phyloP scores from a whole-genome alignment of 2,888 invertebrate genomes.

The Drosophila paramelanica region DNA sequence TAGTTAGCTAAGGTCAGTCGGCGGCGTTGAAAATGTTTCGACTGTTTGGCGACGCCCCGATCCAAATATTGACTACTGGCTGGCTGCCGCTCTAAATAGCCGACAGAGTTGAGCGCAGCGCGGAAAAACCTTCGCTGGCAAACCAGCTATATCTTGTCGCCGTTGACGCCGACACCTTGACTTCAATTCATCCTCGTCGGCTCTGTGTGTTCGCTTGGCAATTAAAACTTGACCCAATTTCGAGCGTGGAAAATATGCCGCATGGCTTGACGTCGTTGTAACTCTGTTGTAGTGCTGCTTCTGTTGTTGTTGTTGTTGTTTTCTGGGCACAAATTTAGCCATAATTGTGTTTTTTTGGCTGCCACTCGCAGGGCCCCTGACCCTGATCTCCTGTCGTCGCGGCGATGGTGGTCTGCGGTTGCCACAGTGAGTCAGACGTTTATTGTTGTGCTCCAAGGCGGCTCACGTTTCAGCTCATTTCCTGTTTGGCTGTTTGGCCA shows the following conservation, averaged over 20 bases:
- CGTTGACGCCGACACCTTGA: conserved; percentile 59
- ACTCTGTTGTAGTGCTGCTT: too few relatives aligned
- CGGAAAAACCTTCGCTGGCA: conserved; percentile 73
- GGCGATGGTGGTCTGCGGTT: conserved; percentile 37
- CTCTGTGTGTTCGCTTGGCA: conserved; percentile 35
- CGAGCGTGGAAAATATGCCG: conserved; percentile 50
- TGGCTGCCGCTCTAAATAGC: conserved; percentile 70
- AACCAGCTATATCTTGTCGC: conserved; percentile 4
- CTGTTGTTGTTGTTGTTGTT: not conserved
- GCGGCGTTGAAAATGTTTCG: conserved; percentile 64
- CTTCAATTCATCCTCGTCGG: conserved; percentile 64
- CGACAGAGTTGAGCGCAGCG: conserved; percentile 45
- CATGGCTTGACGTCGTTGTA: conserved; percentile 13
- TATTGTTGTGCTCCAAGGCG: conserved; percentile 35
- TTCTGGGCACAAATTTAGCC: conserved; percentile 36
- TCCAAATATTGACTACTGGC: conserved; percentile 67
- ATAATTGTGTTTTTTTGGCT: conserved; percentile 23
- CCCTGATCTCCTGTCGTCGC: conserved; percentile 52
- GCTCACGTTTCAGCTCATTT: conserved; percentile 58
- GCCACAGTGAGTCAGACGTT: conserved; percentile 31
- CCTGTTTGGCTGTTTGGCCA: conserved; percentile 37
- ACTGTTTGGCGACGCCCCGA: conserved; percentile 74
- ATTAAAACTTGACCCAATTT: conserved; percentile 67
- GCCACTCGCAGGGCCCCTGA: conserved; percentile 34
- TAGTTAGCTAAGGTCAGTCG: conserved; percentile 74